These are phyloP conservation scores for Plutella xylostella DNA, from an alignment of 2,888 invertebrate genomes.

Conservation along the genomic window DNA sequence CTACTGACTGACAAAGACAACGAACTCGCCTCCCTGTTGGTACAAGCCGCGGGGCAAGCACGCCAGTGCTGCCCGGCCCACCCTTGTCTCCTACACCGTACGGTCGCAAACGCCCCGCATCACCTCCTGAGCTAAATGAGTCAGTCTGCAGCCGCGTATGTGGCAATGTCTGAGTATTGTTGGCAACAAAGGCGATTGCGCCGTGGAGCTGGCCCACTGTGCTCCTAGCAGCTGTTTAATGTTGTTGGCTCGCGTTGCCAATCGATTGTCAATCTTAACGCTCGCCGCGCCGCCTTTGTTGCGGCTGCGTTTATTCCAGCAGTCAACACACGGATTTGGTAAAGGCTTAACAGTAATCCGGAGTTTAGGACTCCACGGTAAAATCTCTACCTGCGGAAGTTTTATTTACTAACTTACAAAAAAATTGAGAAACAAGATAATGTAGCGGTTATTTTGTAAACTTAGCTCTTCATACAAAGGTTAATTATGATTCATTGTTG, in stretches of 20 bases:
- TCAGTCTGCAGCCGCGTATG: not conserved
- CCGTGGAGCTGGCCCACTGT: constrained; percentile 22
- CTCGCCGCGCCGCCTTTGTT: constrained; percentile 11
- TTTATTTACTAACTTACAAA: too few species aligned
- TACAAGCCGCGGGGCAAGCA: not conserved
- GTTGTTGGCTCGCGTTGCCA: constrained; percentile 45
- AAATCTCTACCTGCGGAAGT: not conserved
- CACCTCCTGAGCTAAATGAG: not conserved
- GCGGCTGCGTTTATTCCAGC: not conserved
- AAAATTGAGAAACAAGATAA: not conserved
- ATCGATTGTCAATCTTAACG: constrained; percentile 40
- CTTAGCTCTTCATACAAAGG: not conserved
- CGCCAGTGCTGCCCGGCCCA: not conserved
- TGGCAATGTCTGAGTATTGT: constrained; percentile 3
- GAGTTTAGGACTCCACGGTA: too few species aligned
- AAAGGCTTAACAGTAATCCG: not conserved
- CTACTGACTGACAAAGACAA: constrained; percentile 36
- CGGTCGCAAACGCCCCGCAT: constrained; percentile 1
- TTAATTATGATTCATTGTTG: not conserved
- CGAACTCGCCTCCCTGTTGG: constrained; percentile 28
- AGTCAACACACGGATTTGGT: not conserved
- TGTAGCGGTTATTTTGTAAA: not conserved
- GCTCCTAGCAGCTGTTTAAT: constrained; percentile 55
- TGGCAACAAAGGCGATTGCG: constrained; percentile 39
- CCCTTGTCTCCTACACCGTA: not conserved